Evolutionary conservation across 2,888 invertebrate species (phyloP), one percentile per base, ranked within the genome.

Genomic region (Arctia plantaginis): DNA sequence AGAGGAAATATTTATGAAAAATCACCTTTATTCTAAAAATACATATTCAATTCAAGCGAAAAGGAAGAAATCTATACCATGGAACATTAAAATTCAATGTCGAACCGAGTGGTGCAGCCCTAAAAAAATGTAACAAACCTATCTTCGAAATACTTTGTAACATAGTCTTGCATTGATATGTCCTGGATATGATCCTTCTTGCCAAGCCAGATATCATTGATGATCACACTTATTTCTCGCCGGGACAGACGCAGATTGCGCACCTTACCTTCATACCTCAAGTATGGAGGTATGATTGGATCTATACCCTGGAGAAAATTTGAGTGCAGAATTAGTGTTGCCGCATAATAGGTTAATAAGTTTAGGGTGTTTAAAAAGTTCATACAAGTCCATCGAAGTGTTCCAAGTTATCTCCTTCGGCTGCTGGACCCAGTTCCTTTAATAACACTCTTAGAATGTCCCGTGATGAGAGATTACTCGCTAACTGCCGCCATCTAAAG

Each of bases 231-330:
- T 51, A 96, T 81, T 83, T 96, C 96, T 2, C 96, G 92, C 39
- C 95, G 90, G 12, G 94, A 94, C n/a, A 96, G 89, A 0, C 96
- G 93, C 83, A 96, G 82, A 88, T 96, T 96, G 72, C 96, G 93
- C 33, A 96, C 95, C 69, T 89, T 88, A 1, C 96, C 96, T 67
- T 90, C 90, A 87, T 95, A 90, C 3, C 94, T 93, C 18, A 96
- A 83, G 86, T 95, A 96, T 0, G 93, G 91, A 0, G 96, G 96
- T 10, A 96, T 89, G 35, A 86, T 84, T 0, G 94, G 94, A 73
- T 95, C 96, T 41, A 80, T 89, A 23, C 96, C 96, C 96, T 96
- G 76, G 18, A 78, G 18, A 23, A 55, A 18, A 69, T 23, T 23
- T 30, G 1, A 27, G 3, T 47, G 30, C 30, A 30, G 41, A 20